Evolutionary conservation across 2,888 invertebrate species (phyloP), one percentile per base, ranked within the genome.

Genomic region (Lasioglossum villosulum): DNA sequence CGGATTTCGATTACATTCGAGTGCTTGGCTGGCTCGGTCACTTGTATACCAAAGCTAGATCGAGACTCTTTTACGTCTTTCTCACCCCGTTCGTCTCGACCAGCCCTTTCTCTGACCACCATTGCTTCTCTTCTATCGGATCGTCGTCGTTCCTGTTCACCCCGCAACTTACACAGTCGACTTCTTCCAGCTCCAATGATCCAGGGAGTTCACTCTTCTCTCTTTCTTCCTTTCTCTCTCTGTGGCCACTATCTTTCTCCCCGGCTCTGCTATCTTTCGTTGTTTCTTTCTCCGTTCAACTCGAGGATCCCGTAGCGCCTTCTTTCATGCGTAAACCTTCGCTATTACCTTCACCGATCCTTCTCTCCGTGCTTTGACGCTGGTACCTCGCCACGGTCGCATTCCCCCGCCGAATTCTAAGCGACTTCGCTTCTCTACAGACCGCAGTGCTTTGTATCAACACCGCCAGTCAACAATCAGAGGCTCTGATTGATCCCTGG

Each of bases 1-100:
- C 80, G 88, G 90, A 93, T 93, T 94, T 94, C 91, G 91, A 93
- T 94, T 93, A 94, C 92, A 91, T 89, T 92, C 84, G 90, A 93
- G 90, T 92, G 88, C 85, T 80, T 75, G 71, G 73, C 39, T 70
- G 79, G 79, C 80, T 90, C 85, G 86, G 84, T 86, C 87, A 89
- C 90, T 88, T 88, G 78, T 87, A 85, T 86, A 87, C 89, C 89
- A 88, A 91, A 90, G 89, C 91, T 90, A 90, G 92, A 92, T 92
- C 89, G 89, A 90, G 89, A 88, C 89, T 82, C 73, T 34, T 80
- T 80, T 78, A 66, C 77, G 39, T 68, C 88, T 87, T 85, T 80
- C 76, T 68, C 56, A 72, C 75, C 52, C 70, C 23, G n/a, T 68
- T 34, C 52, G 81, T 74, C 71, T 68, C n/a, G 48, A 34, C 23